Conservation (phyloP, 92 coral and sea anemone species). For the Siderastrea radians region DNA sequence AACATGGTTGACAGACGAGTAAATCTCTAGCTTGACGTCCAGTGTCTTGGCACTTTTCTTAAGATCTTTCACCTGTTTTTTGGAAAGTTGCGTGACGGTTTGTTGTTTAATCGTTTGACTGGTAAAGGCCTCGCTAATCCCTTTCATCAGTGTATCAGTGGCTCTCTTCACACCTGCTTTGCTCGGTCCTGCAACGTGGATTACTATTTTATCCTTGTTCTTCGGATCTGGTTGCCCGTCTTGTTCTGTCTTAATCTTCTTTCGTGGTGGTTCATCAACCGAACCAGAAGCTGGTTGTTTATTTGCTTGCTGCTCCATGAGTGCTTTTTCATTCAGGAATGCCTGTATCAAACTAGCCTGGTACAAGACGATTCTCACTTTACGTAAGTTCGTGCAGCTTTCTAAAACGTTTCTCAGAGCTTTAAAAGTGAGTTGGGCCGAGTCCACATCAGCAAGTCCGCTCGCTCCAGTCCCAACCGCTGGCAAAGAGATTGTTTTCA, state of each 20-base stretch:
- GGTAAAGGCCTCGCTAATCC: conserved; percentile 59
- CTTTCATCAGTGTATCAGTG: conserved; percentile 23
- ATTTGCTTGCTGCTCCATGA: conserved; percentile 12
- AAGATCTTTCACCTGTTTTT: conserved; percentile 38
- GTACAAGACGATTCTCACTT: conserved; percentile 73
- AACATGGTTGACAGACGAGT: conserved; percentile 41
- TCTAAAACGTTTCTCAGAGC: conserved; percentile 56
- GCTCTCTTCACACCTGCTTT: conserved; percentile 35
- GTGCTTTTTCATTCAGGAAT: conserved; percentile 55
- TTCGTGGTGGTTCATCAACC: conserved; percentile 1
- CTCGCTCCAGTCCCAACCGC: conserved; percentile 79
- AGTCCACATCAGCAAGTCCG: conserved; percentile 41
- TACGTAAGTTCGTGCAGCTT: conserved; percentile 31
- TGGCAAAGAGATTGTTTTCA: conserved; percentile 66
- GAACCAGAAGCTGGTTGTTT: background rate
- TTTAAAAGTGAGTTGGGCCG: conserved; percentile 65
- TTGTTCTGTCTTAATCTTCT: background rate
- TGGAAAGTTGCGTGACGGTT: conserved; percentile 53
- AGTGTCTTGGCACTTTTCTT: conserved; percentile 34
- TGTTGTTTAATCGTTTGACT: conserved; percentile 55
- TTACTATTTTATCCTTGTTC: background rate
- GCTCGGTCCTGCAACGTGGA: conserved; percentile 34
- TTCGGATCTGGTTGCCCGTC: background rate
- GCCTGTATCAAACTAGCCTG: conserved; percentile 56
- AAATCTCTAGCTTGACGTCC: conserved; percentile 61